Evolutionary conservation across 2,888 invertebrate species (phyloP).

Genomic region (Lamellibrachia satsuma): DNA sequence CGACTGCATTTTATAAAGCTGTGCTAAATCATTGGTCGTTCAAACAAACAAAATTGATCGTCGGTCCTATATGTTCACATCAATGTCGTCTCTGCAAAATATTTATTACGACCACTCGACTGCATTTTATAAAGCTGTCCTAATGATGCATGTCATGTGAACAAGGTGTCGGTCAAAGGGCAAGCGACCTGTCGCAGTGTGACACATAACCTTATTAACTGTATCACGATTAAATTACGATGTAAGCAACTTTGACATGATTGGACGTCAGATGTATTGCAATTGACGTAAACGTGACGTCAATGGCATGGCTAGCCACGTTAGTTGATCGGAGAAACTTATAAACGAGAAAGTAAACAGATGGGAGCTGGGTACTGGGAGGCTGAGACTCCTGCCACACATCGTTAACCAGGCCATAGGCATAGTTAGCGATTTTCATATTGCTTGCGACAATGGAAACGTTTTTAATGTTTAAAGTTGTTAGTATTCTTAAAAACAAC

Average conservation of each 20-base stretch:
- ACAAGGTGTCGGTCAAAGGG: not conserved
- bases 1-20: not conserved
- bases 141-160: not conserved
- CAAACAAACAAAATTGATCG: too few species aligned
- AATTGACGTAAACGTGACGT: not conserved
- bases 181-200: not conserved
- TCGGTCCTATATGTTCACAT: too few species aligned
- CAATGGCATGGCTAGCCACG: not conserved
- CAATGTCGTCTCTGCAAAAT: not conserved
- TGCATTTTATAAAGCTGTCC: not conserved
- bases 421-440: too few species aligned
- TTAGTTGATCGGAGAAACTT: not conserved
- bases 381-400: too few species aligned
- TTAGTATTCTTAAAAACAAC: too few species aligned
- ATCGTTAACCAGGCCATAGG: too few species aligned
- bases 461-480: too few species aligned
- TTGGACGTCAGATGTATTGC: not conserved
- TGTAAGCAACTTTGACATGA: not conserved
- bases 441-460: too few species aligned
- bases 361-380: too few species aligned
- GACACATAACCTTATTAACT: not conserved
- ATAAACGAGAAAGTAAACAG: too few species aligned
- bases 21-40: not conserved
- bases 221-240: not conserved
- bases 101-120: not conserved